phyloP scores from a whole-genome alignment of 30 jellyfish, hydroid and myxozoan species.

The Aurelia sp. region DNA sequence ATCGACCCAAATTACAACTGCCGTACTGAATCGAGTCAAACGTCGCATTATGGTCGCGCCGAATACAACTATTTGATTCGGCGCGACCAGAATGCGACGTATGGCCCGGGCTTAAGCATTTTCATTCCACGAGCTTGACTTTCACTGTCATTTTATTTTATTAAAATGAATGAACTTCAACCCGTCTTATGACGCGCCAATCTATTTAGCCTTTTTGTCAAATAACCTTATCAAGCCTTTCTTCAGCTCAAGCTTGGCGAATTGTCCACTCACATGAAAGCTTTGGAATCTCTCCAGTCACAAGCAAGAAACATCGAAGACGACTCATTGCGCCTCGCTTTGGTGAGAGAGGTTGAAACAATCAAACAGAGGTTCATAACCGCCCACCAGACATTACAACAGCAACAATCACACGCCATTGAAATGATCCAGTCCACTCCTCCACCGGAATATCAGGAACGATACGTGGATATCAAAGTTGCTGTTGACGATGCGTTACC shows the following conservation, averaged over 20 bases:
- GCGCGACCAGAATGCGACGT: too few relatives aligned
- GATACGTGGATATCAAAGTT: conserved; percentile 54
- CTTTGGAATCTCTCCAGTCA: conserved; percentile 68
- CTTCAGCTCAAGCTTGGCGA: conserved; percentile 82
- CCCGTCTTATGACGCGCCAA: too few relatives aligned
- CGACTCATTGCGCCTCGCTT: conserved; percentile 86
- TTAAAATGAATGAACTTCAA: too few relatives aligned
- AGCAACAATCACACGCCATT: conserved; percentile 73
- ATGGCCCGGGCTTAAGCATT: too few relatives aligned
- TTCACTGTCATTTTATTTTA: too few relatives aligned
- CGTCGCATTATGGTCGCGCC: too few relatives aligned
- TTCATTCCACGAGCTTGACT: too few relatives aligned
- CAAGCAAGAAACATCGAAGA: conserved; percentile 79
- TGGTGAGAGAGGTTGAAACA: conserved; percentile 82
- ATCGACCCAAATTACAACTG: too few relatives aligned
- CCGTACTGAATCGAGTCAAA: too few relatives aligned
- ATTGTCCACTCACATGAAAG: conserved; percentile 65
- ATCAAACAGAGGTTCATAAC: conserved; percentile 73
- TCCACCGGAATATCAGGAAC: conserved; percentile 92
- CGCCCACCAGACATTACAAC: conserved; percentile 69
- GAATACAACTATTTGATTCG: too few relatives aligned
- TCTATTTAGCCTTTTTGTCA: too few relatives aligned
- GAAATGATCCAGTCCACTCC: conserved; percentile 93
- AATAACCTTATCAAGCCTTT: neutral
- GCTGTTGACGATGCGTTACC: conserved; percentile 89